These are phyloP conservation scores for Lagria hirta DNA, from an alignment of 2,888 invertebrate genomes.

Conservation along the genomic window DNA sequence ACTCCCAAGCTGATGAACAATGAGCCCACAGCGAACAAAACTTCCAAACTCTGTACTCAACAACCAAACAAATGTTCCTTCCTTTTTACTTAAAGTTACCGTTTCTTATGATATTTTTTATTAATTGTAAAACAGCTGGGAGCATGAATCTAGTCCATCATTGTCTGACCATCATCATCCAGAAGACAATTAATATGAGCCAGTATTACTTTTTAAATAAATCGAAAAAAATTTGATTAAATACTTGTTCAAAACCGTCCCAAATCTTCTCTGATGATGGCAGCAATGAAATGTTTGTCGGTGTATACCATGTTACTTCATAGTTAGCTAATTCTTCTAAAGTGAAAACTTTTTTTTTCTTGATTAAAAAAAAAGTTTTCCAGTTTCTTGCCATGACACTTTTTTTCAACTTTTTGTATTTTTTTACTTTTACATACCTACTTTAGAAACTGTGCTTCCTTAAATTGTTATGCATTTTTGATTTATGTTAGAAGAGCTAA, in stretches of 20 bases:
- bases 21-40: slow-evolving; percentile 22
- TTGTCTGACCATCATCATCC: slow-evolving; percentile 47
- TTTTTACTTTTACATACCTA: slow-evolving; percentile 10
- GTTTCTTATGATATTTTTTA: too few species aligned
- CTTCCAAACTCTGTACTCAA: slow-evolving; percentile 17
- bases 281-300: slow-evolving; percentile 45
- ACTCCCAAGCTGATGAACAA: slow-evolving; percentile 39
- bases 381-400: slow-evolving; percentile 50
- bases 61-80: too few species aligned
- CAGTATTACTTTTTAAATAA: slow-evolving; percentile 49
- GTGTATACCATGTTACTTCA: slow-evolving; percentile 46
- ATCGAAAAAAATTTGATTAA: too few species aligned
- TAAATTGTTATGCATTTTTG: slow-evolving; percentile 16
- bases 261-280: slow-evolving; percentile 45
- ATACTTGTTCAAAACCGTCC: slow-evolving; percentile 53
- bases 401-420: slow-evolving; percentile 30
- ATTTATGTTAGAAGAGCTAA: slow-evolving; percentile 3
- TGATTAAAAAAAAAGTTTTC: slow-evolving; percentile 22
- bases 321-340: slow-evolving; percentile 36
- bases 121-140: slow-evolving; percentile 42
- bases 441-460: slow-evolving; percentile 4
- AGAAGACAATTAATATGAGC: slow-evolving; percentile 45
- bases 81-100: slow-evolving; percentile 27
- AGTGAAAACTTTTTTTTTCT: slow-evolving; percentile 13
- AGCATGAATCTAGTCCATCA: slow-evolving; percentile 52